These are phyloP conservation scores for Peromyscus leucopus DNA, from an alignment of 2,113 vertebrate species.

Conservation along the genomic window DNA sequence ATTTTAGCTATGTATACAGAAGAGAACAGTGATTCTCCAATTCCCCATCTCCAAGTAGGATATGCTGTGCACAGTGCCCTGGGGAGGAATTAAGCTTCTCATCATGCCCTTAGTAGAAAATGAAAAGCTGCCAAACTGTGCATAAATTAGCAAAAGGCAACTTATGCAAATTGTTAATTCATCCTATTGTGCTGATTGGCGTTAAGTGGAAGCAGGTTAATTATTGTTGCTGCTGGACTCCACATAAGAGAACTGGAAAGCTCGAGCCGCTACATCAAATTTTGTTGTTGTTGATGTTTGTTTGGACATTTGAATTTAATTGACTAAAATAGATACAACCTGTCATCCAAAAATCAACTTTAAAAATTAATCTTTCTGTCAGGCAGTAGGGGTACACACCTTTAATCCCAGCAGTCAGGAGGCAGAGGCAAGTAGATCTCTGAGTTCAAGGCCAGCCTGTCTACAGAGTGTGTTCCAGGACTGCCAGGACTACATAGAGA, in stretches of 20 bases:
- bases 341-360: conserved; percentile 16
- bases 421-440: no score
- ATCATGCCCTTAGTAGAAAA: background rate
- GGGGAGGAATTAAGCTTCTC: background rate
- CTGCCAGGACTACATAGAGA: no score
- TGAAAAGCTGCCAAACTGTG: background rate
- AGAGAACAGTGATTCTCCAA: background rate
- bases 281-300: background rate
- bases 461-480: no score
- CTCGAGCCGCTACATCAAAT: background rate
- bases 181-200: background rate
- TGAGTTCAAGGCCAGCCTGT: no score
- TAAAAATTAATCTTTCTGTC: background rate
- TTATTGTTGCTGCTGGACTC: background rate
- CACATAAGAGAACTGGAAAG: background rate
- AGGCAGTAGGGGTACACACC: no score
- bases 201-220: background rate
- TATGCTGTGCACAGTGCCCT: background rate
- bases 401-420: no score
- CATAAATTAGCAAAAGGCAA: background rate
- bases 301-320: conserved; percentile 47
- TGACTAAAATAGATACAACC: background rate
- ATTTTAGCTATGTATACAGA: background rate
- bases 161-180: background rate
- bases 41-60: background rate